Conservation (phyloP, 1,140 invertebrate species). For the Zaprionus capensis region DNA sequence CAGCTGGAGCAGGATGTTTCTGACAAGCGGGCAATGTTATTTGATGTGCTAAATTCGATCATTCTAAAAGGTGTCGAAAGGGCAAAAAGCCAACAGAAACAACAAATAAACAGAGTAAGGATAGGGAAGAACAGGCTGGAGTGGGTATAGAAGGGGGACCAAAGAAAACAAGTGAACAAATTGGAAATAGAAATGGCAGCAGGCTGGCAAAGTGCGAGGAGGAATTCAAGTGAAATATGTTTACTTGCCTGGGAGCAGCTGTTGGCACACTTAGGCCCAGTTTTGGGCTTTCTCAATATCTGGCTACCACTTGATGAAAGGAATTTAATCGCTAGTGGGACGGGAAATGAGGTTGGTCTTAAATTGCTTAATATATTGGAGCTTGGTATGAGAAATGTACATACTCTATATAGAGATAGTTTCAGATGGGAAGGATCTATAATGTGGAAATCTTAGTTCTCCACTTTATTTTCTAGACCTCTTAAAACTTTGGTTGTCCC, state of each 20-base stretch:
- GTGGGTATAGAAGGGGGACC: neutral
- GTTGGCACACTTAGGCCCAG: neutral
- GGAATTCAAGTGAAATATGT: conserved; percentile 9
- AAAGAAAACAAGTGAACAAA: conserved; percentile 13
- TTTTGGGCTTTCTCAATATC: neutral
- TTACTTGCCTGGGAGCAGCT: conserved; percentile 4
- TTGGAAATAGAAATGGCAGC: conserved; percentile 10
- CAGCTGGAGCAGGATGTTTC: conserved; percentile 12
- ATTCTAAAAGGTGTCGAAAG: conserved; percentile 63
- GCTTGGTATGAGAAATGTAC: too few relatives aligned
- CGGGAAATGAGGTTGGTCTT: neutral
- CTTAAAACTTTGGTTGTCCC: too few relatives aligned
- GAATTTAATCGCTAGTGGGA: neutral
- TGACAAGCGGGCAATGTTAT: conserved; percentile 56
- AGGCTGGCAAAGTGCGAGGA: neutral
- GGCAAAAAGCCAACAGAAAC: conserved; percentile 55
- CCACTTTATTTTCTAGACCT: too few relatives aligned
- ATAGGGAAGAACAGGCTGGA: conserved; percentile 27
- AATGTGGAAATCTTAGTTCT: too few relatives aligned
- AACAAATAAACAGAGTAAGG: conserved; percentile 32
- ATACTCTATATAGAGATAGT: neutral
- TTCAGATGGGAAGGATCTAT: neutral
- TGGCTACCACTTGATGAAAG: neutral
- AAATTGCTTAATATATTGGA: neutral
- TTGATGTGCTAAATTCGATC: conserved; percentile 73